Conservation (phyloP, 1,140 invertebrate species). For the Argopecten irradians region DNA sequence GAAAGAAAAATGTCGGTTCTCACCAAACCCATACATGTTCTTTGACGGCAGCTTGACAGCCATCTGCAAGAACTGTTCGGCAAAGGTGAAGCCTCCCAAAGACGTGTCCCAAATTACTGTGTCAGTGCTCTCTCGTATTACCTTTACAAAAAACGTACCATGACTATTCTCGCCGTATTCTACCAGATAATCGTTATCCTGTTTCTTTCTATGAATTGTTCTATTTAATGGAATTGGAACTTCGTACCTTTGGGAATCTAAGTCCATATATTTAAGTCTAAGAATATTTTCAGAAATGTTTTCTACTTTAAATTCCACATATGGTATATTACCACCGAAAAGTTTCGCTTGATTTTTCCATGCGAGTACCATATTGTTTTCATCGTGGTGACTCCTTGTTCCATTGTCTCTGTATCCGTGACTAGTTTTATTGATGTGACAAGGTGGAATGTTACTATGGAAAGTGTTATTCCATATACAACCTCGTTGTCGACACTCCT, state of each 20-base stretch:
- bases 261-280: conserved; percentile 64
- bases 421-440: conserved; percentile 45
- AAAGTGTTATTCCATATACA: conserved; percentile 48
- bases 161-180: not conserved
- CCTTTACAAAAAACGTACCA: conserved; percentile 59
- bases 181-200: conserved; percentile 35
- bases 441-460: conserved; percentile 44
- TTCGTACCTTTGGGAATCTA: conserved; percentile 61
- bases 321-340: conserved; percentile 49
- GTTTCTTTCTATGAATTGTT: not conserved
- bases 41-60: conserved; percentile 83
- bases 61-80: conserved; percentile 90
- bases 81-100: conserved; percentile 84
- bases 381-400: not conserved
- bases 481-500: conserved; percentile 38
- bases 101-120: conserved; percentile 80
- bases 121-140: conserved; percentile 55
- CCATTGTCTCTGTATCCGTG: conserved; percentile 42
- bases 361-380: conserved; percentile 14
- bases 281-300: conserved; percentile 53
- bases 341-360: conserved; percentile 40
- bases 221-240: conserved; percentile 59
- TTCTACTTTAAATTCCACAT: conserved; percentile 46
- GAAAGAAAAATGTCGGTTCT: conserved; percentile 79
- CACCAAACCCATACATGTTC: conserved; percentile 89